These are phyloP conservation scores for Tiaroga cobitis DNA, from an alignment of 2,797 vertebrate species.

Conservation along the genomic window DNA sequence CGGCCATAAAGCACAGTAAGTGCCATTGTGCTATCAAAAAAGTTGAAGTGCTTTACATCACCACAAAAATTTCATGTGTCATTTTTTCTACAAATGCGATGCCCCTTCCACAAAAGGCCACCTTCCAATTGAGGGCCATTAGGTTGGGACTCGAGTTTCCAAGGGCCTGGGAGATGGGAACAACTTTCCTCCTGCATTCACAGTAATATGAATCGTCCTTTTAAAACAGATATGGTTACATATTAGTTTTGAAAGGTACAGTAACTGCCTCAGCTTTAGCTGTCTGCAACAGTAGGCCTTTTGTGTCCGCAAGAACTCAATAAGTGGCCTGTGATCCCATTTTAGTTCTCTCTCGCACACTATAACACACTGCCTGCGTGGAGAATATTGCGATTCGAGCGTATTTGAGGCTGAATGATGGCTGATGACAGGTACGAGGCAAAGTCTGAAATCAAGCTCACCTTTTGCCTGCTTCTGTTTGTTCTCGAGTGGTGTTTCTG, in stretches of 20 bases:
- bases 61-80: conserved; percentile 94
- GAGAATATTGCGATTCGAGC: conserved; percentile 21
- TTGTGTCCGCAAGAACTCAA: conserved; percentile 88
- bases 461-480: conserved; percentile 40
- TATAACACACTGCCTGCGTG: conserved; percentile 3
- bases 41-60: conserved; percentile 97
- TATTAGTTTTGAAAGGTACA: conserved; percentile 98
- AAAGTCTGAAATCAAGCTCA: conserved; percentile 48
- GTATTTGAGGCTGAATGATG: conserved; percentile 40
- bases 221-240: conserved; percentile 99
- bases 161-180: conserved; percentile 88
- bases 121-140: conserved; percentile 94
- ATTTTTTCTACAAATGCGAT: conserved; percentile 86
- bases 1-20: conserved; percentile 96
- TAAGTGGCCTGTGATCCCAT: conserved; percentile 87
- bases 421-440: conserved; percentile 62
- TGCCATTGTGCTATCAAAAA: conserved; percentile 94
- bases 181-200: conserved; percentile 90
- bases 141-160: conserved; percentile 95
- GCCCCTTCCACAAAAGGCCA: conserved; percentile 94
- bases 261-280: conserved; percentile 86
- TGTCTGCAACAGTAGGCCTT: conserved; percentile 87
- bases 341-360: conserved; percentile 53
- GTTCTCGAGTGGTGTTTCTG: conserved; percentile 43
- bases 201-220: conserved; percentile 98